phyloP scores from a whole-genome alignment of 23 tunicate genomes.

The Styela plicata region DNA sequence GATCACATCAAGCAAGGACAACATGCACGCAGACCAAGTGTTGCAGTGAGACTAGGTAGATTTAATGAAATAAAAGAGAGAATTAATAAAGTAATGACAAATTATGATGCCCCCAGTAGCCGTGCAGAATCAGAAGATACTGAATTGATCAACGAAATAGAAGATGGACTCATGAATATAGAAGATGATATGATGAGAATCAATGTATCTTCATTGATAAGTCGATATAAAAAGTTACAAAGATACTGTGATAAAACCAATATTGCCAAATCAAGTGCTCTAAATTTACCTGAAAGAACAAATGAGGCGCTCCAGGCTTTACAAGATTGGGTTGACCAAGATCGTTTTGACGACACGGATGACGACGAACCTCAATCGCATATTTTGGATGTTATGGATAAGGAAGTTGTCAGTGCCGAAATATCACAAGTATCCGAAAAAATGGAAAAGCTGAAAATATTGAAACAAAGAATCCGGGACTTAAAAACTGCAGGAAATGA shows the following conservation, averaged over 20 bases:
- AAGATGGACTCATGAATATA: constrained; percentile 39
- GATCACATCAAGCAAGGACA: constrained; percentile 18
- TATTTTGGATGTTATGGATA: constrained; percentile 36
- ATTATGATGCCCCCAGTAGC: constrained; percentile 41
- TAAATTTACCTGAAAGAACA: constrained; percentile 12
- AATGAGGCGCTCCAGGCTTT: constrained; percentile 46
- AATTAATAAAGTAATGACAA: constrained; percentile 48
- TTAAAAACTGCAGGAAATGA: constrained; percentile 39
- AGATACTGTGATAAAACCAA: constrained; percentile 7
- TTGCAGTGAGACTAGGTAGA: constrained; percentile 24
- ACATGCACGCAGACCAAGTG: constrained; percentile 31
- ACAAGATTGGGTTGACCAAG: constrained; percentile 70
- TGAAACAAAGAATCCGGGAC: constrained; percentile 39
- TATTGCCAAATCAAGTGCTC: neutral
- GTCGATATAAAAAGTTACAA: constrained; percentile 29
- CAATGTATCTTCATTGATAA: constrained; percentile 42
- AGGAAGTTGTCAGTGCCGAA: constrained; percentile 10
- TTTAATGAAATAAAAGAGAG: constrained; percentile 45
- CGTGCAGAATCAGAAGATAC: constrained; percentile 13
- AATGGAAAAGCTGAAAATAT: constrained; percentile 19
- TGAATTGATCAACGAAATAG: constrained; percentile 43
- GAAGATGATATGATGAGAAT: constrained; percentile 77
- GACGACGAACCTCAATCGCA: neutral
- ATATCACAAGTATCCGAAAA: constrained; percentile 36
- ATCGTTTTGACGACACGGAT: constrained; percentile 35